These are phyloP conservation scores for Holothuria glaberrima DNA, from an alignment of 35 echinoderm and acorn worm genomes.

Conservation along the genomic window DNA sequence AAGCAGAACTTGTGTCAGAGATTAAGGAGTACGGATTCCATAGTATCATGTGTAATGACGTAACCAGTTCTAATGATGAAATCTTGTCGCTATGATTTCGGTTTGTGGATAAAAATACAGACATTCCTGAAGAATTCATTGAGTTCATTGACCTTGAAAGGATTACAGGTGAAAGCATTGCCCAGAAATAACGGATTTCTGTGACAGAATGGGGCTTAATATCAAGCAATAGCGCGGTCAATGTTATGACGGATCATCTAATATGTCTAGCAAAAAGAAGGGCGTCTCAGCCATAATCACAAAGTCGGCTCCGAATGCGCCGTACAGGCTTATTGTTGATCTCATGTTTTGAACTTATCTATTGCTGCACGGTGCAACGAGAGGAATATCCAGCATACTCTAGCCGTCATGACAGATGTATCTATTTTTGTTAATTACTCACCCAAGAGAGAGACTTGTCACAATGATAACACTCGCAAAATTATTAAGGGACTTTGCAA, in stretches of 20 bases:
- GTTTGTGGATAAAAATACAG: slow-evolving; percentile 19
- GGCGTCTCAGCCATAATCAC: slow-evolving; percentile 34
- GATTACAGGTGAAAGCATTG: slow-evolving; percentile 28
- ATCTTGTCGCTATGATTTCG: slow-evolving; percentile 35
- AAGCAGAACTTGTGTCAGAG: neutral
- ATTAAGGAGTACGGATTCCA: neutral
- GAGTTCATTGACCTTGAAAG: slow-evolving; percentile 24
- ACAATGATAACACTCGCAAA: neutral
- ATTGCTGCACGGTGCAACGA: slow-evolving; percentile 37
- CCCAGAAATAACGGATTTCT: slow-evolving; percentile 1
- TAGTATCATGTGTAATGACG: slow-evolving; percentile 37
- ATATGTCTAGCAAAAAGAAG: slow-evolving; percentile 51
- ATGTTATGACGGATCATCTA: slow-evolving; percentile 54
- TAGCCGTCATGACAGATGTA: neutral
- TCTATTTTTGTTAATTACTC: slow-evolving; percentile 2
- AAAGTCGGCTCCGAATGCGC: slow-evolving; percentile 17
- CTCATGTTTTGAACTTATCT: slow-evolving; percentile 46
- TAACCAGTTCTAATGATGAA: slow-evolving; percentile 21
- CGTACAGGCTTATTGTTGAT: slow-evolving; percentile 59
- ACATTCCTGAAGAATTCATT: slow-evolving; percentile 30
- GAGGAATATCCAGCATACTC: neutral
- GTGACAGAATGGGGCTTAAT: slow-evolving; percentile 25
- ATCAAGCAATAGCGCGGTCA: slow-evolving; percentile 56
- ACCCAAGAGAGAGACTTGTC: neutral
- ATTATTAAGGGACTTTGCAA: neutral